Evolutionary conservation across 2,113 vertebrate species (phyloP).

Genomic region (Circaetus cinerascens): DNA sequence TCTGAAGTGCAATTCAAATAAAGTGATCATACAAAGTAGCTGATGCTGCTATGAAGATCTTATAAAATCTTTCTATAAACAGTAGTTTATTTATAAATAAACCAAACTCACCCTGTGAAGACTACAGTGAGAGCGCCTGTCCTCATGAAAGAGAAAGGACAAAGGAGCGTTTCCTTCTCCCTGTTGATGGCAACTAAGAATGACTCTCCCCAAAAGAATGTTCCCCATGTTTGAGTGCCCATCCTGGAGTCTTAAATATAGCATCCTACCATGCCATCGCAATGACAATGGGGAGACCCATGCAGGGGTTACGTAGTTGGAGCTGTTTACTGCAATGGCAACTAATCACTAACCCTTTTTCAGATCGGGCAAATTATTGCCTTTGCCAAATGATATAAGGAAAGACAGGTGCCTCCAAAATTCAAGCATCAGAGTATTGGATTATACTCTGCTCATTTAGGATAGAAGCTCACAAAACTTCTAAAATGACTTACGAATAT

Average conservation of each 20-base stretch:
- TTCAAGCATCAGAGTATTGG: background rate
- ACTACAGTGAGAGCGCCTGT: background rate
- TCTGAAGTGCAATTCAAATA: background rate
- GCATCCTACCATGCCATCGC: slow-evolving; percentile 44
- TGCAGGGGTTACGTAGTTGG: background rate
- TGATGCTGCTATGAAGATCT: background rate
- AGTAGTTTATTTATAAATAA: background rate
- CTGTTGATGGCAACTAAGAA: slow-evolving; percentile 15
- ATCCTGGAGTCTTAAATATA: slow-evolving; percentile 75
- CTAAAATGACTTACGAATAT: background rate
- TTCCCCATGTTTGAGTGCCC: slow-evolving; percentile 62
- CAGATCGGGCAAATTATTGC: background rate
- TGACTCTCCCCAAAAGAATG: slow-evolving; percentile 71
- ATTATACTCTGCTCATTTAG: background rate
- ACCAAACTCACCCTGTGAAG: slow-evolving; percentile 23
- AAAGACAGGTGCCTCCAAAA: background rate
- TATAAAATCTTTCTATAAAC: background rate
- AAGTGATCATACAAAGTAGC: background rate
- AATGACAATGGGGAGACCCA: slow-evolving; percentile 70
- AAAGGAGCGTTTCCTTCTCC: slow-evolving; percentile 19
- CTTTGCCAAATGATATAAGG: background rate
- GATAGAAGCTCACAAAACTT: background rate
- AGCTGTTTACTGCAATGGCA: background rate
- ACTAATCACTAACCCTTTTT: background rate
- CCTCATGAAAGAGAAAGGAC: background rate